Evolutionary conservation across 2,797 vertebrate species (phyloP).

Genomic region (Pseudochromis fuscus): DNA sequence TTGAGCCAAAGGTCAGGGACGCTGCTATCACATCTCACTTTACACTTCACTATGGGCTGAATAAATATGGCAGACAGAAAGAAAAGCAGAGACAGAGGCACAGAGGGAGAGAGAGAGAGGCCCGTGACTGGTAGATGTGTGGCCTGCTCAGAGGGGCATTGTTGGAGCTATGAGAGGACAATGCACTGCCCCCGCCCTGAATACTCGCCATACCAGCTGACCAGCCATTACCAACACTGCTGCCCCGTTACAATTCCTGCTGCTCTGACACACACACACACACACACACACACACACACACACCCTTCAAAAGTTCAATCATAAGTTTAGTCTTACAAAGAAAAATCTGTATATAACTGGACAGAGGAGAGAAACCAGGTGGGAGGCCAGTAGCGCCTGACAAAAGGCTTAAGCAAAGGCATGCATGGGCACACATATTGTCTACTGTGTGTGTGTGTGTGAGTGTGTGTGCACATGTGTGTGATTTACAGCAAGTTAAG

Average conservation of each 20-base stretch:
- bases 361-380: slow-evolving; percentile 63
- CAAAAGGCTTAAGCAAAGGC: slow-evolving; percentile 70
- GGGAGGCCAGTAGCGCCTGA: slow-evolving; percentile 61
- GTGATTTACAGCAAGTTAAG: slow-evolving; percentile 77
- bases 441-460: slow-evolving; percentile 28
- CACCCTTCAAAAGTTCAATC: slow-evolving; percentile 35
- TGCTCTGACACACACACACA: slow-evolving; percentile 45
- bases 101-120: slow-evolving; percentile 63
- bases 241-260: slow-evolving; percentile 74
- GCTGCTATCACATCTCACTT: slow-evolving; percentile 61
- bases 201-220: slow-evolving; percentile 89
- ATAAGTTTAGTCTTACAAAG: slow-evolving; percentile 65
- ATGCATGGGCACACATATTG: slow-evolving; percentile 66
- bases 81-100: slow-evolving; percentile 68
- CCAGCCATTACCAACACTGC: slow-evolving; percentile 84
- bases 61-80: slow-evolving; percentile 78
- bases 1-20: slow-evolving; percentile 51
- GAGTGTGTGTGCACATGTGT: slow-evolving; percentile 32
- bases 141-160: slow-evolving; percentile 84
- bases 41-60: slow-evolving; percentile 63
- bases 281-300: slow-evolving; percentile 43
- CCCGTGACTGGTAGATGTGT: slow-evolving; percentile 84
- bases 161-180: slow-evolving; percentile 85
- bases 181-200: slow-evolving; percentile 84
- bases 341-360: slow-evolving; percentile 44